Conservation (phyloP, 1,140 invertebrate genomes). For the Andrena cerasifolii region DNA sequence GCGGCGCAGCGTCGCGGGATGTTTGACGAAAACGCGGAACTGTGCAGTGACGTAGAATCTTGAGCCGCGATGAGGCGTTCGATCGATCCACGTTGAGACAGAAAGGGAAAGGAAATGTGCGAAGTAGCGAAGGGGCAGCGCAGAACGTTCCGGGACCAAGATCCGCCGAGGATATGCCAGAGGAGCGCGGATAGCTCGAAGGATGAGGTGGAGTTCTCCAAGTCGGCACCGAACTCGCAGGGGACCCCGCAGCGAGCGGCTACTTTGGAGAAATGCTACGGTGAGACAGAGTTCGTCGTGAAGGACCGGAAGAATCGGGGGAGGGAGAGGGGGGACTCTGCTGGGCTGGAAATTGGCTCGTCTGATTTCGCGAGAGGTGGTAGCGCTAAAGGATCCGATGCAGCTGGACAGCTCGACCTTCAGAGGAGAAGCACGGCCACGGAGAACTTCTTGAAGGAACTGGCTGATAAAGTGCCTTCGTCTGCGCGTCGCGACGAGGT, state of each 20-base stretch:
- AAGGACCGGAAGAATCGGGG: constrained; percentile 54
- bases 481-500: constrained; percentile 51
- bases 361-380: constrained; percentile 19
- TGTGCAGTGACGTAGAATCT: too few relatives aligned
- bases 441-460: constrained; percentile 67
- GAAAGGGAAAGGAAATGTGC: constrained; percentile 60
- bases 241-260: constrained; percentile 69
- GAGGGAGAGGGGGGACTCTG: constrained; percentile 23
- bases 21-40: not conserved
- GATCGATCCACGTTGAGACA: not conserved
- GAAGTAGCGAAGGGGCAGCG: constrained; percentile 75
- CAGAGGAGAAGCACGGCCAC: constrained; percentile 61
- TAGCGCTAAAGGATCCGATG: constrained; percentile 38
- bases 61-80: not conserved
- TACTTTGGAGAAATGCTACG: constrained; percentile 75
- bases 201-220: constrained; percentile 66
- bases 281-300: constrained; percentile 75
- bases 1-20: not conserved
- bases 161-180: constrained; percentile 76
- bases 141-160: constrained; percentile 75
- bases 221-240: constrained; percentile 70
- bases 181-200: constrained; percentile 62
- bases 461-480: constrained; percentile 76
- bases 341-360: constrained; percentile 10
- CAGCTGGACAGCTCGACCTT: not conserved